Percentiles rank a stretch among this genome's conserved stretches.
Evolutionary conservation across 2,888 invertebrate species (phyloP).

Genomic region (Tuberolachnus salignus): DNA sequence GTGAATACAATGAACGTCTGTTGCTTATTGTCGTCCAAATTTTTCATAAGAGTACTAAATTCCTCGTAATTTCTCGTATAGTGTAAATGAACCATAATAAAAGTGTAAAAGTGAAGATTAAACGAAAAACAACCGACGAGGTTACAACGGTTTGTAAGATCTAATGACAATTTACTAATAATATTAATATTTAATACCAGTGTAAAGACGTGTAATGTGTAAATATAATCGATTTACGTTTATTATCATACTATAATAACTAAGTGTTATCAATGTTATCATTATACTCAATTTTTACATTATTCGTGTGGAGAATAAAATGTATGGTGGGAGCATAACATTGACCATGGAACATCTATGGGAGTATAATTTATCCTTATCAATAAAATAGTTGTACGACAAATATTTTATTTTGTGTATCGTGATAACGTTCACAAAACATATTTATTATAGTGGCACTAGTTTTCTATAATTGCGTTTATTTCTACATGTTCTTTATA

Average conservation of each 20-base stretch:
- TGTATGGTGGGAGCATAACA: too few species aligned
- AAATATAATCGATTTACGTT: background rate
- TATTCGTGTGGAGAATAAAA: too few species aligned
- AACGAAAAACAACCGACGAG: background rate
- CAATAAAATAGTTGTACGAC: too few species aligned
- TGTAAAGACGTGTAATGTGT: background rate
- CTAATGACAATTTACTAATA: background rate
- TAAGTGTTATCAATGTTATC: background rate
- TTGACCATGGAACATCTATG: too few species aligned
- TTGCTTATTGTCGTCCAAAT: conserved; percentile 64
- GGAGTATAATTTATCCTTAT: too few species aligned
- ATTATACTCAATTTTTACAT: too few species aligned
- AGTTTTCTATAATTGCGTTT: background rate
- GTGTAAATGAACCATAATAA: conserved; percentile 33
- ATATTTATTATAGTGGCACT: background rate
- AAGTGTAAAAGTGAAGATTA: too few species aligned
- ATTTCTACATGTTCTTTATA: conserved; percentile 7
- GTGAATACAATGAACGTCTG: conserved; percentile 69
- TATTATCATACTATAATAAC: too few species aligned
- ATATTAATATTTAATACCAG: too few species aligned
- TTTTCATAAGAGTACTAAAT: conserved; percentile 62
- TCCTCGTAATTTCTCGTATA: conserved; percentile 29
- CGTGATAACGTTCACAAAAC: background rate
- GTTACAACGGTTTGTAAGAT: background rate
- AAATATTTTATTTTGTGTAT: too few species aligned